Percentiles rank a stretch among this genome's conserved stretches.
Evolutionary conservation across 2,797 vertebrate genomes (phyloP).

Genomic region (Poliocrania exsul): DNA sequence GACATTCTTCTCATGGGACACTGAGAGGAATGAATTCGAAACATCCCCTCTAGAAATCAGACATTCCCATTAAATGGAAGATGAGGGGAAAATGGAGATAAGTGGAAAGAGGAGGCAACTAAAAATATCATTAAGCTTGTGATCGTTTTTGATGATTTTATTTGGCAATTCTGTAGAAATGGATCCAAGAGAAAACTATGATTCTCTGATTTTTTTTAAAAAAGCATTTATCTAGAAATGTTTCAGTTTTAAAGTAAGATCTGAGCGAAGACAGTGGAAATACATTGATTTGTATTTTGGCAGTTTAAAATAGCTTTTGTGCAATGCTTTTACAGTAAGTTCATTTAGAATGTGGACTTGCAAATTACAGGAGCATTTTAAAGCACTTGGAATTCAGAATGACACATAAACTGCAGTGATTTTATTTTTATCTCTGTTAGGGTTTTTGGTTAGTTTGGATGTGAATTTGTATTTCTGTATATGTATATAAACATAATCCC

Average conservation of each 20-base stretch:
- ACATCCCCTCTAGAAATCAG: neutral
- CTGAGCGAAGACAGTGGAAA: neutral
- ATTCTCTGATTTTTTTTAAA: neutral
- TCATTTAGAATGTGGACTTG: neutral
- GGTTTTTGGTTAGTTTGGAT: neutral
- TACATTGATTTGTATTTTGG: neutral
- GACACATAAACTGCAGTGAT: neutral
- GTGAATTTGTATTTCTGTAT: neutral
- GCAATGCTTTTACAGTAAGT: neutral
- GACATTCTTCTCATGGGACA: too few species aligned
- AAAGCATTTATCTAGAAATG: neutral
- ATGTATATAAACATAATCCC: neutral
- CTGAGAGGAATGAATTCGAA: slow-evolving; percentile 5
- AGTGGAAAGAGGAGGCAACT: neutral
- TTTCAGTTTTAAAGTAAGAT: neutral
- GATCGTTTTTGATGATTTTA: neutral
- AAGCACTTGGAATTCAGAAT: neutral
- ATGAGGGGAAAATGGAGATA: neutral
- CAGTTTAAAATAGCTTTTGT: neutral
- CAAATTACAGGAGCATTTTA: neutral
- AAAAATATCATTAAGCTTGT: slow-evolving; percentile 41
- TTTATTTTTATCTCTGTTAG: slow-evolving; percentile 26
- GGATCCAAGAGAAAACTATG: neutral
- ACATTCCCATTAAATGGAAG: neutral
- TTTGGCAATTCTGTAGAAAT: neutral